Percentiles rank a stretch among this genome's conserved stretches.
These are phyloP conservation scores for Phycodurus eques DNA, from an alignment of 2,113 vertebrate species.

Conservation along the genomic window DNA sequence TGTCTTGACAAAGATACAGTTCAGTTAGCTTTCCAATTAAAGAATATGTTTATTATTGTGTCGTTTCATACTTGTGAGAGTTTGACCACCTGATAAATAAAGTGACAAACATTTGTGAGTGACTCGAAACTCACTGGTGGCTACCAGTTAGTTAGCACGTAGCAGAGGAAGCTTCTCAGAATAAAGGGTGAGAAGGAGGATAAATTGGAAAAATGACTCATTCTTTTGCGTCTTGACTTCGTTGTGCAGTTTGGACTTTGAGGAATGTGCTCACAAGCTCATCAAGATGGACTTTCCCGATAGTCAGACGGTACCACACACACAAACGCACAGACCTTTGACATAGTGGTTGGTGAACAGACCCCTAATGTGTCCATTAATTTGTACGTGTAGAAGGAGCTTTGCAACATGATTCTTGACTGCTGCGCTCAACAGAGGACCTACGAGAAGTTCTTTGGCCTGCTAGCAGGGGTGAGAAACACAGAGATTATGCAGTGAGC, in stretches of 20 bases:
- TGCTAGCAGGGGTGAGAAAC: slow-evolving; percentile 91
- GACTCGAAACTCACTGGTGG: too few species aligned
- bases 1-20: not conserved
- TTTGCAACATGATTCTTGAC: slow-evolving; percentile 99
- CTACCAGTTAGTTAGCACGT: not conserved
- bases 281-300: slow-evolving; percentile 98
- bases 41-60: too few species aligned
- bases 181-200: not conserved
- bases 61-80: too few species aligned
- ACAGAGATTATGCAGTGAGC: not conserved
- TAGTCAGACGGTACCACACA: slow-evolving; percentile 83
- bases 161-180: too few species aligned
- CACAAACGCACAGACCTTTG: slow-evolving; percentile 10
- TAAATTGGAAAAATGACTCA: not conserved
- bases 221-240: not conserved
- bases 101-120: too few species aligned
- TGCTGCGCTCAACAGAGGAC: slow-evolving; percentile 98
- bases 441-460: slow-evolving; percentile 97
- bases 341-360: not conserved
- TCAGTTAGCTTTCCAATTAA: not conserved
- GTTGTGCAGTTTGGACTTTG: slow-evolving; percentile 90
- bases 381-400: slow-evolving; percentile 82
- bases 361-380: not conserved
- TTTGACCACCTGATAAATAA: too few species aligned
- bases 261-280: slow-evolving; percentile 96